Evolutionary conservation across 2,113 vertebrate genomes (phyloP), one percentile per base, ranked within the genome.

Genomic region (Tautogolabrus adspersus): DNA sequence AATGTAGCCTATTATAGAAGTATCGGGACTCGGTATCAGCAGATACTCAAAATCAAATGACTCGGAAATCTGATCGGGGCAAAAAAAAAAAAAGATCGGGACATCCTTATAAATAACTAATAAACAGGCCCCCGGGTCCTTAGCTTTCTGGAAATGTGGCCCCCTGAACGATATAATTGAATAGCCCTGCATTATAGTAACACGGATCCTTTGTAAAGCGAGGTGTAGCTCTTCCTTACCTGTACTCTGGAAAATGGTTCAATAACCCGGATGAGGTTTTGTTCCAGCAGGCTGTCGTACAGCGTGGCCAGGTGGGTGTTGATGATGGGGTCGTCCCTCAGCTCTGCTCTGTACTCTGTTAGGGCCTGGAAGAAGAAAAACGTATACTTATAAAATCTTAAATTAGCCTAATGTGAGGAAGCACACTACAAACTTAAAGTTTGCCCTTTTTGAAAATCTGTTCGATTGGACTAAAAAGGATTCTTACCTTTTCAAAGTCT

Each of bases 231-330:
- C 10, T 1, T 55, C 26, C 54, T 89, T 80, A 98, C 98, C 96
- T 99, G 98, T 92, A 98, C 97, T 96, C 98, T 96, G 93, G 98
- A 99, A 90, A 99, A 99, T 23, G 98, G 98, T 73, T 99, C 98
- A 19, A 99, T 99, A 91, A 98, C 98, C 77, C 98, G 92, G 93
- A 99, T 99, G 90, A 99, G 96, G 82, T 99, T 99, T 92, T 99
- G 97, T 88, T 99, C 98, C 95, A 99, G 93, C 93, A 99, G 94
- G 88, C 96, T 99, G 92, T 99, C 97, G 37, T 99, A 99, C 54
- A 99, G 94, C 87, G 96, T 98, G 75, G 95, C 97, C 96, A 99
- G 91, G 84, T 99, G 98, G 69, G 96, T 99, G 91, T 93, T 98
- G 87, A 99, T 99, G 87, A 99, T 99, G 10, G 98, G 98, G 89